Evolutionary conservation across 1,140 invertebrate species (phyloP).

Genomic region (Bombus balteatus): DNA sequence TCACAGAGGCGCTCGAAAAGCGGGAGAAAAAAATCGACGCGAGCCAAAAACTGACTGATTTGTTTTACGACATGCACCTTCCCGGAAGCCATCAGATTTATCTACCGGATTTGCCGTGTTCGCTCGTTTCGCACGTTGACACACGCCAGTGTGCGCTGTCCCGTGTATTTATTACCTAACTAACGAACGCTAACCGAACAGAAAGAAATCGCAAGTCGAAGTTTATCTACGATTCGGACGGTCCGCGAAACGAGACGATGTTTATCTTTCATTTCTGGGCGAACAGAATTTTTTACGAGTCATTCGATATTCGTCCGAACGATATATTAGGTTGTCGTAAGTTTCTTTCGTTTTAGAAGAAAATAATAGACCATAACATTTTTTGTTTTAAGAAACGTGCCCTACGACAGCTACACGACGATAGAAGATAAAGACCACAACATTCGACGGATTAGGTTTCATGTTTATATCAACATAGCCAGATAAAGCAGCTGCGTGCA

Average conservation of each 20-base stretch:
- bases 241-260: background rate
- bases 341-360: too few species aligned
- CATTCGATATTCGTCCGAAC: too few species aligned
- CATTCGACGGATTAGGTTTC: too few species aligned
- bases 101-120: conserved; percentile 59
- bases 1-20: background rate
- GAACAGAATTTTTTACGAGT: background rate
- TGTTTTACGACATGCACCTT: conserved; percentile 47
- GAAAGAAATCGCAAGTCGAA: conserved; percentile 37
- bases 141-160: conserved; percentile 17
- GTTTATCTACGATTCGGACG: conserved; percentile 25
- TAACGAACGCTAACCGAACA: conserved; percentile 37
- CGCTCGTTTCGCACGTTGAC: conserved; percentile 54
- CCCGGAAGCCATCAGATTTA: conserved; percentile 57
- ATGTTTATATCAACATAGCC: too few species aligned
- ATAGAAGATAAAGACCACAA: too few species aligned
- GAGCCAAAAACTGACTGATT: conserved; percentile 44
- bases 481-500: too few species aligned
- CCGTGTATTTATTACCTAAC: conserved; percentile 26
- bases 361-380: too few species aligned
- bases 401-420: too few species aligned
- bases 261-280: background rate
- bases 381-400: too few species aligned
- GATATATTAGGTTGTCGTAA: too few species aligned
- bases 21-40: background rate